Base-by-base conservation (phyloP, 2,113 vertebrate genomes). In the Planiliza haematocheilus region DNA sequence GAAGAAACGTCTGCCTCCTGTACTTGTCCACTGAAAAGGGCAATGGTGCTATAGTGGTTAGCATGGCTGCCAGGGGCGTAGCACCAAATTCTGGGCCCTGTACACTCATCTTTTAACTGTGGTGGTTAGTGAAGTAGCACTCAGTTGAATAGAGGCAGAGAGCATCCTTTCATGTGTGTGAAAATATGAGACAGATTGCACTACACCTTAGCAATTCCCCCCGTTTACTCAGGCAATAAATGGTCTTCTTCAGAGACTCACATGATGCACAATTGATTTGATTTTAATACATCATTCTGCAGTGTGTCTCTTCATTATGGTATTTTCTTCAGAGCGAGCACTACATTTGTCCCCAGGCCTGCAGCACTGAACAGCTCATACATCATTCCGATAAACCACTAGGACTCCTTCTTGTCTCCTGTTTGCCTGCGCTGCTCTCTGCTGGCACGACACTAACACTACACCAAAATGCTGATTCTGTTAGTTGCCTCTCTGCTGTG, bases 371-470 rank as follows among this genome's bases (percentile, higher is more conserved):
- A 3, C 36, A 10, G 18, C 48, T 56, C 8, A 39, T 48, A 9
- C 30, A 55, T 49, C 37, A 42, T 17, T 43, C 43, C 43, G 20
- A 63, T 50, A 21, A 34, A 17, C 16, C 14, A 24, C 21, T 49
- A 66, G 38, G 13, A 4, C 24, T 14, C 13, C 30, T 18, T 11
- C 12, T 9, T 41, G n/a, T 46, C 21, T 61, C 14, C 30, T 49
- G 53, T 70, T 73, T 70, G 14, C 42, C 46, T 20, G 39, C 59
- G 83, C 79, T 83, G 86, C 85, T 81, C 86, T 76, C 89, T 88
- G 24, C 18, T 80, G 90, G 82, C 10, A 16, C 0, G 1, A 56
- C 13, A 9, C 6, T 3, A 24, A 52, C 55, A 86, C 56, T 85
- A 61, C 83, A 78, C 10, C 21, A 3, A 11, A 16, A 36, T 14